These are phyloP conservation scores for Nothocercus nigrocapillus DNA, from an alignment of 2,113 vertebrate species.

Conservation along the genomic window DNA sequence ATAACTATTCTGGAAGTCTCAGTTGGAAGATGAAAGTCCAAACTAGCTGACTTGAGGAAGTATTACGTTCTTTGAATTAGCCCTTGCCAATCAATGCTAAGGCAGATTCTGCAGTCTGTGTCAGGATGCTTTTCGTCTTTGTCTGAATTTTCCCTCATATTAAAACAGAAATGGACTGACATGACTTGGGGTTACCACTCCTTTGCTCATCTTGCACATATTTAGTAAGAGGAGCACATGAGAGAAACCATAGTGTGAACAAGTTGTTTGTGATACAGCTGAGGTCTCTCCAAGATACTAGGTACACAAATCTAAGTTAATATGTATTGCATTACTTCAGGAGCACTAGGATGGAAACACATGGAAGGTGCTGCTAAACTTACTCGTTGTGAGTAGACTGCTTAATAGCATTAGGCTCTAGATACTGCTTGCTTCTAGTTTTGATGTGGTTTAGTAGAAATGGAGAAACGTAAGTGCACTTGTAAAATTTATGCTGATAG, in stretches of 20 bases:
- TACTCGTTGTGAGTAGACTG: accelerated
- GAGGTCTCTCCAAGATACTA: not conserved
- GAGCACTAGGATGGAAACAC: not conserved
- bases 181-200: not conserved
- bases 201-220: not conserved
- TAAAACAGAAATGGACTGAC: not conserved
- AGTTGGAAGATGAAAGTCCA: not conserved
- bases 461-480: not conserved
- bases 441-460: not conserved
- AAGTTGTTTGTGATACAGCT: not conserved
- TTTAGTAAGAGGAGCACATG: not conserved
- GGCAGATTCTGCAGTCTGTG: not conserved
- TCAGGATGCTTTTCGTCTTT: not conserved
- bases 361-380: not conserved
- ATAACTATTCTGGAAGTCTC: not conserved
- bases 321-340: not conserved
- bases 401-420: not conserved
- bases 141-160: not conserved
- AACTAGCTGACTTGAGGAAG: not conserved
- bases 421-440: not conserved
- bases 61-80: accelerated
- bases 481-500: not conserved
- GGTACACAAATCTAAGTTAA: not conserved
- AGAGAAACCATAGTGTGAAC: not conserved
- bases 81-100: not conserved